phyloP scores from a whole-genome alignment of 2,113 vertebrate genomes.

The Hipposideros armiger region DNA sequence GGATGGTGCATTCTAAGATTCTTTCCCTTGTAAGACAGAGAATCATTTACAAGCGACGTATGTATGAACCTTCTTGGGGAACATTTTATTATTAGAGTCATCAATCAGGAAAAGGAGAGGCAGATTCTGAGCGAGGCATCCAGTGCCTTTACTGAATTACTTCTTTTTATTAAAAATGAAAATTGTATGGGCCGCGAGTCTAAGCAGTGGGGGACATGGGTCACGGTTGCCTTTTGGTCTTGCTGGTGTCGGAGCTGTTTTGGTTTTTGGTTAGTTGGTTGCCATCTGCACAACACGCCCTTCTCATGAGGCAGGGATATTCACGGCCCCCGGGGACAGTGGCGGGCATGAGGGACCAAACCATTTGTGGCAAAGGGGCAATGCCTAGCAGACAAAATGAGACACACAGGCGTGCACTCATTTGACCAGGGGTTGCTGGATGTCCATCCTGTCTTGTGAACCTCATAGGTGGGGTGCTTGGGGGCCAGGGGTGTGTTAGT shows the following conservation, averaged over 20 bases:
- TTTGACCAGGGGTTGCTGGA: accelerated
- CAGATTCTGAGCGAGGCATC: not conserved
- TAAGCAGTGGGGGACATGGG: not conserved
- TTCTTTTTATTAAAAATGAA: not conserved
- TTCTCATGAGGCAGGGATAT: not conserved
- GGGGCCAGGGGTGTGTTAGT: not conserved
- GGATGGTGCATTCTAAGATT: not conserved
- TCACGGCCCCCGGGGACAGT: not conserved
- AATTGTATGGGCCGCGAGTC: not conserved
- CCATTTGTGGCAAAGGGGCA: not conserved
- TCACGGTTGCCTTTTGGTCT: not conserved
- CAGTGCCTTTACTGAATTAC: not conserved
- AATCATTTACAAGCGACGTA: not conserved
- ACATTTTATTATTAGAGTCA: not conserved
- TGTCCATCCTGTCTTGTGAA: not conserved
- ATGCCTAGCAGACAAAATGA: not conserved
- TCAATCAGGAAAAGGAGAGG: not conserved
- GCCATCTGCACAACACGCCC: not conserved
- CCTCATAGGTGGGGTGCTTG: not conserved
- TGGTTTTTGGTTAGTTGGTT: not conserved
- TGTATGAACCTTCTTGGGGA: not conserved
- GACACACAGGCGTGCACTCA: not conserved
- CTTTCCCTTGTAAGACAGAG: not conserved
- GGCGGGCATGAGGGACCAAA: not conserved
- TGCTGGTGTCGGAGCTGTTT: not conserved